phyloP scores from a whole-genome alignment of 2,113 vertebrate species.

The Vireo altiloquus region DNA sequence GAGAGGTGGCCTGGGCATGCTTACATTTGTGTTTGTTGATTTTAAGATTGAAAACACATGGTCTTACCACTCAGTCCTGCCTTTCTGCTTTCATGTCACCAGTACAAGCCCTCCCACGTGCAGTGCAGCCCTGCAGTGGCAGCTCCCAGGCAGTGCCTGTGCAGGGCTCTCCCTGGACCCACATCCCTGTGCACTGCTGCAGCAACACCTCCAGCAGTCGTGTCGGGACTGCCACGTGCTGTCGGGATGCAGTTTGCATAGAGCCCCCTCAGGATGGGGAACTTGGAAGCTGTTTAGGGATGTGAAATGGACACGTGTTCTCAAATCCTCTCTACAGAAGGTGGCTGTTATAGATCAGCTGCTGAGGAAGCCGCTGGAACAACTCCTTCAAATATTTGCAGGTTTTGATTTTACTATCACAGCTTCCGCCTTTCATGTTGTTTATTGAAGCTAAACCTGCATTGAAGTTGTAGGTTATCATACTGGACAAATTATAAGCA shows the following conservation, averaged over 20 bases:
- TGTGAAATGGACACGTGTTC: not conserved
- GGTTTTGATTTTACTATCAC: not conserved
- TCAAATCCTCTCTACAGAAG: not conserved
- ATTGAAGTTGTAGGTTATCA: not conserved
- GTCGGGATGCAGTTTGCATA: rapidly evolving
- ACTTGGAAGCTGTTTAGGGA: not conserved
- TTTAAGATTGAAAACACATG: not conserved
- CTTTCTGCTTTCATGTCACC: not conserved
- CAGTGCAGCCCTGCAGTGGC: rapidly evolving
- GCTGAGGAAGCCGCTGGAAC: not conserved
- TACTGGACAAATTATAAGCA: not conserved
- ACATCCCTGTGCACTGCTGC: rapidly evolving
- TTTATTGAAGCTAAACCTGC: not conserved
- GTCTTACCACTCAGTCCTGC: not conserved
- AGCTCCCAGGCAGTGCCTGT: not conserved
- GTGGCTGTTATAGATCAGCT: not conserved
- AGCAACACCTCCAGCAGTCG: rapidly evolving
- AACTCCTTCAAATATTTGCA: not conserved
- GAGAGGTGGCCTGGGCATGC: not conserved
- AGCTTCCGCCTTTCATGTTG: not conserved
- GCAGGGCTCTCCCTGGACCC: rapidly evolving
- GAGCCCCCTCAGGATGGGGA: not conserved
- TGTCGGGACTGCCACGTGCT: rapidly evolving
- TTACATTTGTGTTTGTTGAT: not conserved
- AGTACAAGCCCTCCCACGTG: rapidly evolving